These are phyloP conservation scores for Ctenomys sociabilis DNA, from an alignment of 2,113 vertebrate genomes.

Conservation along the genomic window DNA sequence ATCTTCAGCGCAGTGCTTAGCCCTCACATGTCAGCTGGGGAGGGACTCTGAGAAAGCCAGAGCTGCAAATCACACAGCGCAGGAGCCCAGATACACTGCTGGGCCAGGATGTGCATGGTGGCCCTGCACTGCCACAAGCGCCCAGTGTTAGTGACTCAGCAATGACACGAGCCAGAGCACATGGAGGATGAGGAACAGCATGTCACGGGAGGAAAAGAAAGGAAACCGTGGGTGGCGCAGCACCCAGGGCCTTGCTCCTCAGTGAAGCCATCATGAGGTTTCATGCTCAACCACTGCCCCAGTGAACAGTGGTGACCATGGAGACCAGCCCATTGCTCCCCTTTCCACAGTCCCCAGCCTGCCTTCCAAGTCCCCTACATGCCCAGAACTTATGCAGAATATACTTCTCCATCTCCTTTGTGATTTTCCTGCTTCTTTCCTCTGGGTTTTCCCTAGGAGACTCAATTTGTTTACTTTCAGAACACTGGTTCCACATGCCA, in stretches of 20 bases:
- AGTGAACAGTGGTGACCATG: neutral
- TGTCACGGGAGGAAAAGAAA: neutral
- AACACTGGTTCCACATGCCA: constrained; percentile 43
- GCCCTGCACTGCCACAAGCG: neutral
- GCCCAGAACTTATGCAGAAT: neutral
- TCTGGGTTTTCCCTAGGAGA: neutral
- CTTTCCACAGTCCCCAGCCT: neutral
- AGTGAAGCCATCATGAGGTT: neutral
- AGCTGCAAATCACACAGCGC: neutral
- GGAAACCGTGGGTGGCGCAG: neutral
- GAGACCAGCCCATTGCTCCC: neutral
- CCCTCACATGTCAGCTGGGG: neutral
- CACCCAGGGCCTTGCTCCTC: neutral
- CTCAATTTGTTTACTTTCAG: constrained; percentile 31
- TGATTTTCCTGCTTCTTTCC: neutral
- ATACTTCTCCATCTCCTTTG: neutral
- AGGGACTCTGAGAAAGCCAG: neutral
- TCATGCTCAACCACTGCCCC: neutral
- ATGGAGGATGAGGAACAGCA: neutral
- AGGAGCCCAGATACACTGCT: neutral
- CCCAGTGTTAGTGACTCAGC: neutral
- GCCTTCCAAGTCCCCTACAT: neutral
- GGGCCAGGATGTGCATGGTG: constrained; percentile 50
- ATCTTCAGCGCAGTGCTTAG: constrained; percentile 45
- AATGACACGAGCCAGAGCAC: neutral